phyloP scores from a whole-genome alignment of 2,797 vertebrate genomes.

The Pantherophis alleghaniensis region DNA sequence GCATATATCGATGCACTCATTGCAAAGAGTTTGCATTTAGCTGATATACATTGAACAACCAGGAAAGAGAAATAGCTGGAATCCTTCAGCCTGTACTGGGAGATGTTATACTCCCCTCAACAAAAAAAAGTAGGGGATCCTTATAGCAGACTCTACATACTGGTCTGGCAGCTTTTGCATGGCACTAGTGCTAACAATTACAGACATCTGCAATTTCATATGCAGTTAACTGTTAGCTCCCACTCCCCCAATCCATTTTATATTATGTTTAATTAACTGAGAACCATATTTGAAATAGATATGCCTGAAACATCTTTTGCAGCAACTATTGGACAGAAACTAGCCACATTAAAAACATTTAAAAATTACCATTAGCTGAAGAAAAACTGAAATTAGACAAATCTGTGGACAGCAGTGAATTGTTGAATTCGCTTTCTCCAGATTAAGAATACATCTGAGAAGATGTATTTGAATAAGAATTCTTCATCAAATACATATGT shows the following conservation, averaged over 20 bases:
- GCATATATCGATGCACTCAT: conserved; percentile 34
- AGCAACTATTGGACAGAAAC: neutral
- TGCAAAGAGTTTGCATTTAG: conserved; percentile 9
- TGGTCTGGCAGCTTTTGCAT: neutral
- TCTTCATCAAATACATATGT: neutral
- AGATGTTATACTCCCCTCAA: neutral
- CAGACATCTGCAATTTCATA: conserved; percentile 6
- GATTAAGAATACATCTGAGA: neutral
- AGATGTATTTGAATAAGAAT: conserved; percentile 8
- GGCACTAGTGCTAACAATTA: neutral
- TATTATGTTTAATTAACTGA: neutral
- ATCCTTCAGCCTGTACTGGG: neutral
- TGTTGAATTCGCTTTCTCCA: neutral
- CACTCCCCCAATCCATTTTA: neutral
- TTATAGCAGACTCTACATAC: neutral
- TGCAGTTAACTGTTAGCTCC: neutral
- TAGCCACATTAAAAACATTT: neutral
- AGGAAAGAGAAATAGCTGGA: conserved; percentile 44
- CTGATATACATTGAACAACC: neutral
- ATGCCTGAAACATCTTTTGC: neutral
- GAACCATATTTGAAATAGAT: neutral
- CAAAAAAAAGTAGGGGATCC: neutral
- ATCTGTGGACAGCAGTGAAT: rapidly evolving
- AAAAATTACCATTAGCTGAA: neutral
- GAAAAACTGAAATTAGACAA: neutral